phyloP scores from a whole-genome alignment of 1,140 invertebrate species.

The Eumeta japonica region DNA sequence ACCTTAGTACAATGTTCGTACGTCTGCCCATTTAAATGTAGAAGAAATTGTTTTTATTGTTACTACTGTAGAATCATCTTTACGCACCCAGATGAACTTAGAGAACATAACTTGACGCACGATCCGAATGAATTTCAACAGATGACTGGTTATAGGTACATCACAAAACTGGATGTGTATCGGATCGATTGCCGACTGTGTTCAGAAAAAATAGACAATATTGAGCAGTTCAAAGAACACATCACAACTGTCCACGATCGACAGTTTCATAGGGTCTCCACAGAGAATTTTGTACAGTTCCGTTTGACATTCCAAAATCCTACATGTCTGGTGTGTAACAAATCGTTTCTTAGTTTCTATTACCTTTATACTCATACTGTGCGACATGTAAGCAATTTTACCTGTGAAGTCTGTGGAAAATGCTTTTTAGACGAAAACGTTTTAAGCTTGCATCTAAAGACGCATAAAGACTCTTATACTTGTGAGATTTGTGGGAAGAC shows the following conservation, averaged over 20 bases:
- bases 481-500: slow-evolving; percentile 45
- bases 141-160: slow-evolving; percentile 37
- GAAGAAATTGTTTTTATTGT: slow-evolving; percentile 41
- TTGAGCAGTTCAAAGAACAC: slow-evolving; percentile 30
- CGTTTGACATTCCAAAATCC: slow-evolving; percentile 19
- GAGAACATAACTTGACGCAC: slow-evolving; percentile 38
- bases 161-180: slow-evolving; percentile 45
- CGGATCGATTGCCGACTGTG: slow-evolving; percentile 42
- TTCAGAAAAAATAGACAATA: slow-evolving; percentile 30
- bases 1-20: slow-evolving; percentile 35
- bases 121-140: slow-evolving; percentile 32
- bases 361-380: slow-evolving; percentile 42
- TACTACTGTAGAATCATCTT: slow-evolving; percentile 31
- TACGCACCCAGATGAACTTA: slow-evolving; percentile 30
- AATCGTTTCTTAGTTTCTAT: slow-evolving; percentile 33
- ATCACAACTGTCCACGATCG: slow-evolving; percentile 23
- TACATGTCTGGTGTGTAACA: slow-evolving; percentile 23
- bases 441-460: slow-evolving; percentile 32
- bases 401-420: slow-evolving; percentile 40
- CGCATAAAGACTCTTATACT: slow-evolving; percentile 34
- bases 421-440: slow-evolving; percentile 37
- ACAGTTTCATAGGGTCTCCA: slow-evolving; percentile 14
- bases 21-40: slow-evolving; percentile 37
- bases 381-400: slow-evolving; percentile 39
- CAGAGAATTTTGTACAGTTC: slow-evolving; percentile 29